phyloP scores from a whole-genome alignment of 2,113 vertebrate genomes.

The Sceloporus tristichus region DNA sequence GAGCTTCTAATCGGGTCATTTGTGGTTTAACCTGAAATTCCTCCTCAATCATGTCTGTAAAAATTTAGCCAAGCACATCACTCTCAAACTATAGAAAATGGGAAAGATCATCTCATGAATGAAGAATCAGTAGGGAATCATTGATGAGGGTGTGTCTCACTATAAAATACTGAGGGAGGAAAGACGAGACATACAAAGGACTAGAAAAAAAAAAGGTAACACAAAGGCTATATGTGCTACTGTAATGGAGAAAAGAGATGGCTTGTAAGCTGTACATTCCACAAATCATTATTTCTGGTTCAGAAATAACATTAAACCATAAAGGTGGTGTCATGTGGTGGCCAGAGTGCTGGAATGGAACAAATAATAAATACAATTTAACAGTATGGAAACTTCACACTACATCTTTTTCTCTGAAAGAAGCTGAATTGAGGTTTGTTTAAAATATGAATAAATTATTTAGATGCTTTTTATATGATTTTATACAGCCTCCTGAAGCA shows the following conservation, averaged over 20 bases:
- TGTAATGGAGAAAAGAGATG: not conserved
- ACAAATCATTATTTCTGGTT: not conserved
- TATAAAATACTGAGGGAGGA: not conserved
- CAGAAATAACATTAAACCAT: not conserved
- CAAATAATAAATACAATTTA: no score
- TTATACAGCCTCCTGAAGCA: no score
- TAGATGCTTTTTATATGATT: no score
- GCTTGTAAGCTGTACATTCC: not conserved
- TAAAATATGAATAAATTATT: no score
- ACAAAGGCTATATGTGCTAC: not conserved
- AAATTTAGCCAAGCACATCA: not conserved
- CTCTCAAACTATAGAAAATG: not conserved
- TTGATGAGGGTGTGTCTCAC: not conserved
- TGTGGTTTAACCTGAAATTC: not conserved
- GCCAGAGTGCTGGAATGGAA: not conserved
- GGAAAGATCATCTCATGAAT: not conserved
- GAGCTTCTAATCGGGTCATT: not conserved
- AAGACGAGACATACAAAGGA: not conserved
- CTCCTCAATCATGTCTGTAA: not conserved
- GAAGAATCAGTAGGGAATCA: not conserved
- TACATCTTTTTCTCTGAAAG: no score
- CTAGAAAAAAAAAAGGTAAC: not conserved
- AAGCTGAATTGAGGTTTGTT: no score
- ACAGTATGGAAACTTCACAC: no score
- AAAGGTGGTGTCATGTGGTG: no score